Base-by-base conservation (phyloP, 2,888 invertebrate species). In the Gortyna flavago region DNA sequence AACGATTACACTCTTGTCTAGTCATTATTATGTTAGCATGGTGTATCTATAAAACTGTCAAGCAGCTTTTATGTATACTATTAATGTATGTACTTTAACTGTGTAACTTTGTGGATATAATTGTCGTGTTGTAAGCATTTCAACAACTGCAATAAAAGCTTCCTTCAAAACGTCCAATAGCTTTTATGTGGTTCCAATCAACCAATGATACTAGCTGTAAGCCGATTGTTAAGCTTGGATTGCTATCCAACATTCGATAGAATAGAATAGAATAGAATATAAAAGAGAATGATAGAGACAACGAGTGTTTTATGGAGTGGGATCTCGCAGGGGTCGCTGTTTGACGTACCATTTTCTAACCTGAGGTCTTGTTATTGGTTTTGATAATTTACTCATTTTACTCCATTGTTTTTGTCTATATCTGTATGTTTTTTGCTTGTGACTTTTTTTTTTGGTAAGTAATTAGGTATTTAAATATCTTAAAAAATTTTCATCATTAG, bases 1-100 rank as follows among this genome's bases (percentile, higher is more conserved):
- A 71, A 48, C 65, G 68, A 70, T 74, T 75, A 81, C 62, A 75
- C 44, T 70, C 54, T 66, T 35, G 35, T 54, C 62, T 62, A 35
- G 32, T 16, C 51, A 18, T 68, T n/a, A 65, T 64, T 57, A 57
- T 75, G 41, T 44, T 72, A 61, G n/a, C 48, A 48, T 29, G 38
- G 21, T 38, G 25, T 59, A 9, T 25, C 51, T 25, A 68, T 8
- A 13, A 54, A n/a, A 72, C n/a, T 70, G 57, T 18, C 29, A 41
- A 66, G 16, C 25, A 57, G n/a, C 32, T 78, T 83, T 78, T 72
- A 0, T n/a, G n/a, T n/a, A n/a, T n/a, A n/a, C n/a, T n/a, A 25
- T 64, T 54, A 61, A 41, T 69, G 51, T 38, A 16, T 41, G 41
- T 35, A 32, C 41, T 73, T 21, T 11, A 16, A 29, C 32, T 59